Evolutionary conservation across 2,113 vertebrate genomes (phyloP).

Genomic region (Eolophus roseicapilla): DNA sequence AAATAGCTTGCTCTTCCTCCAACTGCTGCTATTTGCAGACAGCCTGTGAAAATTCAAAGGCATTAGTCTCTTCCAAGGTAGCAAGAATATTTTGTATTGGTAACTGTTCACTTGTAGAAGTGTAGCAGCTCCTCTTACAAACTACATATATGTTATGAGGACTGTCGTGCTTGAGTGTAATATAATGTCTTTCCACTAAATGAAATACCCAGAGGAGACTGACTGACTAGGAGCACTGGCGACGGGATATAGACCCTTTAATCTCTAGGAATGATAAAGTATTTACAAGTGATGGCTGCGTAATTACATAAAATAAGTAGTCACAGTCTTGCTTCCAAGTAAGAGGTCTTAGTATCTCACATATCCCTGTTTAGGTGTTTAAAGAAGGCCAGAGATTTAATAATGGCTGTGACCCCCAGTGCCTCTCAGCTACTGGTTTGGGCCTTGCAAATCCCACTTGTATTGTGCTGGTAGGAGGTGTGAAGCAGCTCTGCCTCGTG

Average conservation of each 20-base stretch:
- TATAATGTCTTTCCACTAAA: conserved; percentile 8
- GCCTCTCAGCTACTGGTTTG: neutral
- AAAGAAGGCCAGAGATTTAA: neutral
- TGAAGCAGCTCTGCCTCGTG: neutral
- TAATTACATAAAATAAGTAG: neutral
- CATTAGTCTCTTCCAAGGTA: neutral
- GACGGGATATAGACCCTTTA: neutral
- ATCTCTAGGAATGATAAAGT: neutral
- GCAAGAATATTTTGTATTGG: neutral
- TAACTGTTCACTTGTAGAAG: neutral
- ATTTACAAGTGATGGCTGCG: neutral
- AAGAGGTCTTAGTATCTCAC: neutral
- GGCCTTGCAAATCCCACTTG: neutral
- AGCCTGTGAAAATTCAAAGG: neutral
- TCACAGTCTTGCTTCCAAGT: neutral
- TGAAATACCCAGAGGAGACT: conserved; percentile 6
- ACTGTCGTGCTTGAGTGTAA: conserved; percentile 15
- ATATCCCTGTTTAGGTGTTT: neutral
- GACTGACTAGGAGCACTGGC: neutral
- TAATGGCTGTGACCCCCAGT: neutral
- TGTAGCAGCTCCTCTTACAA: neutral
- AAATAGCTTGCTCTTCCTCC: neutral
- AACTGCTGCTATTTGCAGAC: neutral
- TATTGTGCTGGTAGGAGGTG: neutral
- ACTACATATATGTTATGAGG: neutral